Evolutionary conservation across 2,113 vertebrate species (phyloP).

Genomic region (Panurus biarmicus): DNA sequence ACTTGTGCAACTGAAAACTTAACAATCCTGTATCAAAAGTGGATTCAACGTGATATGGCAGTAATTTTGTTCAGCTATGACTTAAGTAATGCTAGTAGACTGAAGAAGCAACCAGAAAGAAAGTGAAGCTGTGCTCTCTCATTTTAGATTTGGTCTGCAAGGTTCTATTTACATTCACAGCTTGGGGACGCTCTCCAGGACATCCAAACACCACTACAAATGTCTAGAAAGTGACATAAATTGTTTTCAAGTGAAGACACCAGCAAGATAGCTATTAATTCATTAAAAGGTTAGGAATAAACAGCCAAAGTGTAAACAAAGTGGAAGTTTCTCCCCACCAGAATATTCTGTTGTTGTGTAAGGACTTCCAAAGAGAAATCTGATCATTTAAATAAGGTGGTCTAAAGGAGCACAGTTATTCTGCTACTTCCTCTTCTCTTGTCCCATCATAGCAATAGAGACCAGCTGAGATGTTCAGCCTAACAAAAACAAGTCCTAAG

Average conservation of each 20-base stretch:
- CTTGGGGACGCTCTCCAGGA: not conserved
- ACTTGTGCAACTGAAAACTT: not conserved
- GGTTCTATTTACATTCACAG: not conserved
- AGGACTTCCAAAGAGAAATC: not conserved
- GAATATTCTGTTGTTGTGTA: not conserved
- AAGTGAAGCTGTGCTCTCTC: not conserved
- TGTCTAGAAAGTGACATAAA: not conserved
- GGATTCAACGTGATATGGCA: not conserved
- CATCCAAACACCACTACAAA: not conserved
- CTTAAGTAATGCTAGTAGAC: not conserved
- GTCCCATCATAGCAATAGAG: not conserved
- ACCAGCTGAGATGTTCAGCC: not conserved
- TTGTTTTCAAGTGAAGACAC: not conserved
- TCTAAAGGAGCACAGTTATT: not conserved
- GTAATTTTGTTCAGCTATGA: not conserved
- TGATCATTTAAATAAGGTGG: not conserved
- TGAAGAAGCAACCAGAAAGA: not conserved
- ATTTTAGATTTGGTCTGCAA: not conserved
- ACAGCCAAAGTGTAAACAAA: not conserved
- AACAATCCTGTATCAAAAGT: not conserved
- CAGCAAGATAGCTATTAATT: not conserved
- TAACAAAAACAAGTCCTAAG: not conserved
- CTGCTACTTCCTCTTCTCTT: not conserved
- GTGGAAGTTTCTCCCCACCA: not conserved
- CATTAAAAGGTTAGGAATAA: not conserved